These are phyloP conservation scores for Mythimna albipuncta DNA, from an alignment of 2,888 invertebrate species.

Conservation along the genomic window DNA sequence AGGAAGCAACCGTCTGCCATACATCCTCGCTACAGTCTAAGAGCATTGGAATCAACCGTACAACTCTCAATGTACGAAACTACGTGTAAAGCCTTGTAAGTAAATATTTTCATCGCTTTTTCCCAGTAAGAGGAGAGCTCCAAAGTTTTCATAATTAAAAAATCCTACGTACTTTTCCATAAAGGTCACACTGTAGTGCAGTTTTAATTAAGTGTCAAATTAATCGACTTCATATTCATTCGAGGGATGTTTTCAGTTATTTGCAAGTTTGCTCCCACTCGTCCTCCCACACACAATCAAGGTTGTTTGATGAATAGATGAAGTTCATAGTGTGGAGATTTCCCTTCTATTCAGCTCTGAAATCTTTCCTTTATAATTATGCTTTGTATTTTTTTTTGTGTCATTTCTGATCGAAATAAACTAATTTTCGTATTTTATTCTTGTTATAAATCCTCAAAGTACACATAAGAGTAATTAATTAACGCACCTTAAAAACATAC, in stretches of 20 bases:
- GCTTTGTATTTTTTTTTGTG: not conserved
- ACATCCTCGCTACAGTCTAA: too few species aligned
- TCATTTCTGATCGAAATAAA: not conserved
- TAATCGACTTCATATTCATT: slow-evolving; percentile 6
- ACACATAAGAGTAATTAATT: not conserved
- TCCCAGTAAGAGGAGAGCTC: not conserved
- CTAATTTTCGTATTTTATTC: too few species aligned
- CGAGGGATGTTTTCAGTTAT: not conserved
- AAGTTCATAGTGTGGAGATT: not conserved
- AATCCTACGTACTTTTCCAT: slow-evolving; percentile 4
- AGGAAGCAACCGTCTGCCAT: too few species aligned
- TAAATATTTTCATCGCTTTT: not conserved
- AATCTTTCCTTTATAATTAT: not conserved
- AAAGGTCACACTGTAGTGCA: slow-evolving; percentile 7
- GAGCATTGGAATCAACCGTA: too few species aligned
- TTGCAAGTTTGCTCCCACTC: slow-evolving; percentile 26
- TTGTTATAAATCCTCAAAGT: not conserved
- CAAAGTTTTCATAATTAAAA: not conserved
- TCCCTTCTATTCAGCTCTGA: not conserved
- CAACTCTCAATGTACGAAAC: too few species aligned
- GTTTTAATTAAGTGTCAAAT: slow-evolving; percentile 26
- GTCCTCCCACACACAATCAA: slow-evolving; percentile 6
- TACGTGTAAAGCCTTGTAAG: too few species aligned
- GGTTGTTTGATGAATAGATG: slow-evolving; percentile 1
- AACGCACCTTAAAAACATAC: slow-evolving; percentile 14